A percentile compares a stretch with the other conserved stretches of the same genome.
Conservation (phyloP, 2,888 invertebrate species). For the Heliconius sara region DNA sequence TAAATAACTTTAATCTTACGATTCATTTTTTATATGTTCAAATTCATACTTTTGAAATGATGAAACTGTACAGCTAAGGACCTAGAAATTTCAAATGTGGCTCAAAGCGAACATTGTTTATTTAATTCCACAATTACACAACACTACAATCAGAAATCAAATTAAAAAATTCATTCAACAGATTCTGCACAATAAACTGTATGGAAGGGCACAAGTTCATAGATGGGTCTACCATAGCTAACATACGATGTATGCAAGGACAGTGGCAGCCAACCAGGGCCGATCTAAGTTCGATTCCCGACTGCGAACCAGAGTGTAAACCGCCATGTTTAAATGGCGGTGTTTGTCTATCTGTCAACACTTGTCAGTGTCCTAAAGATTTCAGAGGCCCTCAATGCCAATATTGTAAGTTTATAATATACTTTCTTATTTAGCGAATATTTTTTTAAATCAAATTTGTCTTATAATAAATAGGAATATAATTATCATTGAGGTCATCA, state of each 20-base stretch:
- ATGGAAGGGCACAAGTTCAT: slow-evolving; percentile 87
- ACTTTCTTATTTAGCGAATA: background rate
- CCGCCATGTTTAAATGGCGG: slow-evolving; percentile 93
- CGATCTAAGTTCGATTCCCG: slow-evolving; percentile 86
- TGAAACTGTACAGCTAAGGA: too few species aligned
- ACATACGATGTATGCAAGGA: slow-evolving; percentile 87
- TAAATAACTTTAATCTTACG: background rate
- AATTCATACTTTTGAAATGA: background rate
- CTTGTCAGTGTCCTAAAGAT: slow-evolving; percentile 90
- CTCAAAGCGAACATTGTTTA: too few species aligned
- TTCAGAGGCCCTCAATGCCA: slow-evolving; percentile 89
- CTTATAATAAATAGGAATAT: background rate
- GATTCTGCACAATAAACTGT: slow-evolving; percentile 88
- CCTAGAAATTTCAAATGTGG: too few species aligned
- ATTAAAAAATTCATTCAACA: slow-evolving; percentile 56
- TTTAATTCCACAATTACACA: too few species aligned
- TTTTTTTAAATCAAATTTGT: background rate
- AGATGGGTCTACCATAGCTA: slow-evolving; percentile 87
- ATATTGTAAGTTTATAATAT: slow-evolving; percentile 72
- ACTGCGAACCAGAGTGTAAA: slow-evolving; percentile 86
- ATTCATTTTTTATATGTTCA: background rate
- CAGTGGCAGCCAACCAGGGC: slow-evolving; percentile 87
- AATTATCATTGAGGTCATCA: background rate
- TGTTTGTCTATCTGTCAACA: slow-evolving; percentile 89
- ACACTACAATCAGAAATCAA: background rate